These are phyloP conservation scores for Lethenteron reissneri DNA, from an alignment of 2,113 vertebrate species.

Conservation along the genomic window DNA sequence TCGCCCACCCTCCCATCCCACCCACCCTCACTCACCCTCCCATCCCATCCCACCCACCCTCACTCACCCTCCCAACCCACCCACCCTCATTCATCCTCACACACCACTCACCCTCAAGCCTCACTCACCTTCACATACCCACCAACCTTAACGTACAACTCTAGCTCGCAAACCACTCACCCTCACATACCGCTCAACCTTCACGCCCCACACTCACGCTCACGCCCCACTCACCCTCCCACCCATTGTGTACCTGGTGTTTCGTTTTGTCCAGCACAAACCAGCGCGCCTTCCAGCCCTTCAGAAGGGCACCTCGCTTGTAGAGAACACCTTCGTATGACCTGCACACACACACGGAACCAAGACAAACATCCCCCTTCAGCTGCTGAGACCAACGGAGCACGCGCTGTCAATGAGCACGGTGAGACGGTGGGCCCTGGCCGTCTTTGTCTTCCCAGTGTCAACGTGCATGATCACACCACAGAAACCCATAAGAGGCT, in stretches of 20 bases:
- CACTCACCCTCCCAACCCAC: no score
- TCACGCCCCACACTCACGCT: no score
- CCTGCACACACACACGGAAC: constrained; percentile 19
- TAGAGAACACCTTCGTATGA: constrained; percentile 87
- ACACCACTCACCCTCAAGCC: not conserved
- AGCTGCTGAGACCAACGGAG: no score
- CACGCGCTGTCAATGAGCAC: no score
- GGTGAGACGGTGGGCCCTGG: no score
- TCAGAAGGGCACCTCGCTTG: constrained; percentile 79
- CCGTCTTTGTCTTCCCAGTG: no score
- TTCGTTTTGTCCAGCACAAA: constrained; percentile 89
- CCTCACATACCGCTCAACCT: not conserved
- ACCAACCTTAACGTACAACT: not conserved
- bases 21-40: no score
- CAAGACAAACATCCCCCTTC: no score
- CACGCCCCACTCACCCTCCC: not conserved
- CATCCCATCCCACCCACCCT: no score
- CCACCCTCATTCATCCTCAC: not conserved
- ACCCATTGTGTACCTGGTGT: constrained; percentile 45
- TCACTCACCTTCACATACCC: not conserved
- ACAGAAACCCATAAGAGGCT: not conserved
- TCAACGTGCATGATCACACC: not conserved
- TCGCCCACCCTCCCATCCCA: no score
- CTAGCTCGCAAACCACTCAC: not conserved
- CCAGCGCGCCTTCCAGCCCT: constrained; percentile 95